Conservation (phyloP, 2,113 vertebrate genomes). For the pig (Sus scrofa) region T2T-Sscrofa CM000817.6:1196501-1197000, state of each 20-base stretch:
- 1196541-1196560: not conserved
- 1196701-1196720: not conserved
- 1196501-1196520: no score
- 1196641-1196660: not conserved
- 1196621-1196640: not conserved
- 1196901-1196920: not conserved
- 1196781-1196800: not conserved
- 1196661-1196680: not conserved
- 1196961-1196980: not conserved
- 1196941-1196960: not conserved
- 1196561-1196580: not conserved
- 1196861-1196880: not conserved
- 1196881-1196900: not conserved
- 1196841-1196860: rapidly evolving
- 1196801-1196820: not conserved
- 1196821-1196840: not conserved
- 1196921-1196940: not conserved
- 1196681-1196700: not conserved
- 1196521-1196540: no score
- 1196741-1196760: not conserved
- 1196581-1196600: not conserved
- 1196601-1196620: rapidly evolving
- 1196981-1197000: no score
- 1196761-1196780: not conserved
- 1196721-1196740: not conserved